Evolutionary conservation across 2,888 invertebrate genomes (phyloP).

Genomic region (Drosophila bunnanda): DNA sequence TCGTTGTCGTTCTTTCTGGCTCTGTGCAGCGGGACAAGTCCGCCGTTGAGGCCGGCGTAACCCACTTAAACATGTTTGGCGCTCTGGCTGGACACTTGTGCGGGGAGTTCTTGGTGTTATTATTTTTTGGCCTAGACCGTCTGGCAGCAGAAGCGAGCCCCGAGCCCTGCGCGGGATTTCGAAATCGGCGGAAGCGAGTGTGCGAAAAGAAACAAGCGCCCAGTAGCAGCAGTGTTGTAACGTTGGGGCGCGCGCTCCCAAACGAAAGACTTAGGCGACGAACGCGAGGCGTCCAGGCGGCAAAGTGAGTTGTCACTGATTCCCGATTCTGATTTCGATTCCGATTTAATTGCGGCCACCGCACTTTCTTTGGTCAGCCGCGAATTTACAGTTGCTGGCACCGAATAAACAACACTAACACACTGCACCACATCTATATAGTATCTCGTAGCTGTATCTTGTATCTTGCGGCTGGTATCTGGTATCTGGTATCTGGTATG

Average conservation of each 20-base stretch:
- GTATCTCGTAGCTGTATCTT: slow-evolving; percentile 20
- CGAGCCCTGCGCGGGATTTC: slow-evolving; percentile 32
- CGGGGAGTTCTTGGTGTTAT: slow-evolving; percentile 23
- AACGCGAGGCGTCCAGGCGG: slow-evolving; percentile 56
- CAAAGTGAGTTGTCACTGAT: slow-evolving; percentile 26
- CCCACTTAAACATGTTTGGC: slow-evolving; percentile 79
- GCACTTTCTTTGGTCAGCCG: slow-evolving; percentile 50
- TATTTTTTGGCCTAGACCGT: slow-evolving; percentile 47
- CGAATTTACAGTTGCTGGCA: slow-evolving; percentile 55
- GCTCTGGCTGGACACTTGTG: slow-evolving; percentile 45
- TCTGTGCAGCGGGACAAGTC: slow-evolving; percentile 50
- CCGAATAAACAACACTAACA: slow-evolving; percentile 30
- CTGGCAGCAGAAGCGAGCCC: slow-evolving; percentile 42
- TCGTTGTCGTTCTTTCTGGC: slow-evolving; percentile 29
- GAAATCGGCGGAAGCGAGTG: slow-evolving; percentile 43
- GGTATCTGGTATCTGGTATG: slow-evolving; percentile 5
- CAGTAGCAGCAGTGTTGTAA: slow-evolving; percentile 36
- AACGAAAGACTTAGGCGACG: slow-evolving; percentile 73
- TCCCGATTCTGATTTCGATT: slow-evolving; percentile 22
- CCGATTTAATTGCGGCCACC: slow-evolving; percentile 25
- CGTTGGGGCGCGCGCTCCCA: slow-evolving; percentile 43
- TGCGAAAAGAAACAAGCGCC: slow-evolving; percentile 38
- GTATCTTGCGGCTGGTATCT: slow-evolving; percentile 14
- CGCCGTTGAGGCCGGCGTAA: slow-evolving; percentile 67
- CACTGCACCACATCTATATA: slow-evolving; percentile 38